Base-by-base conservation (phyloP, 2,888 invertebrate species). In the Encarsia formosa region DNA sequence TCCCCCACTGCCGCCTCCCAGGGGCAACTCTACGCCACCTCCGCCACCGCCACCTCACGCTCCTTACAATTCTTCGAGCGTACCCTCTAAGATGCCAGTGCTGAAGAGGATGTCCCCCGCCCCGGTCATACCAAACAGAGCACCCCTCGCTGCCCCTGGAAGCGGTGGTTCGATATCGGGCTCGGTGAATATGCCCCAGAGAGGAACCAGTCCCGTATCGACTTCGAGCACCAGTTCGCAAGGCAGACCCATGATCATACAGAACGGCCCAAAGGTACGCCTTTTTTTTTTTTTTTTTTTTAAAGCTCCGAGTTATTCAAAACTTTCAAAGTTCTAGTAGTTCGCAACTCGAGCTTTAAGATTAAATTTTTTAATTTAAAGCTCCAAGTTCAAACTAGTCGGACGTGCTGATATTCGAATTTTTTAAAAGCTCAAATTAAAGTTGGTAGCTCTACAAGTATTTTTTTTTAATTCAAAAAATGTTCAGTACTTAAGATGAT, bases 71-170 rank as follows among this genome's bases (percentile, higher is more conserved):
- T 73, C 73, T 32, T 75, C 78, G 43, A 82, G 81, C 48, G 83
- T 84, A 32, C 84, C 85, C 34, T 78, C 77, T 58, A 81, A 81
- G 60, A 81, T 84, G 72, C 84, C 84, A 65, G 79, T 86, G 75
- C 79, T 88, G 62, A 86, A 87, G 64, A 77, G 88, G 53, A 87
- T 88, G 79, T 87, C 87, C 16, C 88, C 88, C 9, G 86, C 84
- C 2, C 81, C 81, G 18, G 85, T 84, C 43, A 84, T 84, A 56
- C 84, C 85, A 8, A 78, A 82, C 26, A 78, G 84, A 64, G 83
- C 87, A 64, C 82, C 85, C 2, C 82, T 84, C 1, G 82, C 84
- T 41, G 76, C 80, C 3, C 79, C 82, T 13, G 74, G 74, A 6
- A 63, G 56, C 24, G 69, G 74, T 23, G 73, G 68, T 22, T 68